Evolutionary conservation across 2,113 vertebrate species (phyloP).

Genomic region (Acinonyx jubatus): DNA sequence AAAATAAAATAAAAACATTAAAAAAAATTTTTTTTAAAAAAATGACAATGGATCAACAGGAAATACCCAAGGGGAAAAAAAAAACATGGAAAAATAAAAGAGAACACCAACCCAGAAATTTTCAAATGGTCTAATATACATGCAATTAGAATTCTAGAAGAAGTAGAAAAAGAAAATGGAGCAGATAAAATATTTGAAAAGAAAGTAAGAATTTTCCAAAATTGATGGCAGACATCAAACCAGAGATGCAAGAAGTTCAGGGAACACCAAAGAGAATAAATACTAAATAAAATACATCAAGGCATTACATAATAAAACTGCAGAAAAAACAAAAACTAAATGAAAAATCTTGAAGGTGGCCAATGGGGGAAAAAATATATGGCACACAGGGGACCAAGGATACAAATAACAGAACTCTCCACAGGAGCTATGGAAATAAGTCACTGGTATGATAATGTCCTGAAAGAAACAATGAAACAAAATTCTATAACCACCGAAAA

Average conservation of each 20-base stretch:
- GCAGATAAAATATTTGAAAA: background rate
- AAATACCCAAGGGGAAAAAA: background rate
- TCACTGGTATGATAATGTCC: background rate
- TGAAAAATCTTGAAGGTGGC: background rate
- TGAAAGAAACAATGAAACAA: background rate
- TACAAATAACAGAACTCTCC: background rate
- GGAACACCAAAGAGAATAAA: background rate
- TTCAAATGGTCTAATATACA: background rate
- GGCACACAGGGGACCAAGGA: background rate
- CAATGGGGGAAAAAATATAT: background rate
- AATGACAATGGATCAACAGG: background rate
- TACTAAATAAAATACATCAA: background rate
- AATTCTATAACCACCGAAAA: background rate
- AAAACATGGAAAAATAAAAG: background rate
- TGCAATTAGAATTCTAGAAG: background rate
- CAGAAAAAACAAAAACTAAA: background rate
- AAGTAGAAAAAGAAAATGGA: background rate
- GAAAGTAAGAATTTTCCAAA: conserved; percentile 11
- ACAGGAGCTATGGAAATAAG: background rate
- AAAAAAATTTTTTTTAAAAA: too few species aligned
- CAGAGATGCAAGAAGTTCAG: background rate
- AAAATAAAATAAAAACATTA: too few species aligned
- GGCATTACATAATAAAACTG: background rate
- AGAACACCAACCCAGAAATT: background rate
- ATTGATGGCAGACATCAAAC: background rate